Percentiles rank a stretch among this genome's conserved stretches.
These are phyloP conservation scores for Rachycentron canadum DNA, from an alignment of 2,797 vertebrate species.

Conservation along the genomic window DNA sequence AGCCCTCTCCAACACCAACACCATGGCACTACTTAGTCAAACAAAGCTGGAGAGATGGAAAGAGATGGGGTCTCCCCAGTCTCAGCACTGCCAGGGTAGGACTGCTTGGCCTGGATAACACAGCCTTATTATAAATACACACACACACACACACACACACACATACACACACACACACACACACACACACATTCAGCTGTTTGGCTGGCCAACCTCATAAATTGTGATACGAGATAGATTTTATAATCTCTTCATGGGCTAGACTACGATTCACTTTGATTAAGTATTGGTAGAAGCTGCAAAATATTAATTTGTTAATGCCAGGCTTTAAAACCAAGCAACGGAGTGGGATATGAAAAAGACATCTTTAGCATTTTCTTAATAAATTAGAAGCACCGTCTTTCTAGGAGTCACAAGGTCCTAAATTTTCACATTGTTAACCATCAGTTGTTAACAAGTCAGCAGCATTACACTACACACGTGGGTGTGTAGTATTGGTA, in stretches of 20 bases:
- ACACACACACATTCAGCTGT: constrained; percentile 51
- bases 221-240: constrained; percentile 41
- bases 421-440: constrained; percentile 4
- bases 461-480: neutral
- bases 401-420: neutral
- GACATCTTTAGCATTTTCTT: neutral
- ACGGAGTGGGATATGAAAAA: constrained; percentile 21
- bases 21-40: constrained; percentile 81
- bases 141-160: constrained; percentile 21
- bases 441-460: neutral
- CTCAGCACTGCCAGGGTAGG: constrained; percentile 68
- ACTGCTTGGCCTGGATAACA: constrained; percentile 67
- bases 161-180: constrained; percentile 7
- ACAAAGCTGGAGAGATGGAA: constrained; percentile 82
- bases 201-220: constrained; percentile 27
- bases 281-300: constrained; percentile 33
- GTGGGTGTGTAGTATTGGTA: neutral
- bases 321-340: constrained; percentile 10
- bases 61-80: constrained; percentile 74
- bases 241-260: constrained; percentile 34
- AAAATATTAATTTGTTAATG: constrained; percentile 42
- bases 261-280: constrained; percentile 29
- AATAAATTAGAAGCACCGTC: constrained; percentile 14
- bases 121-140: constrained; percentile 56
- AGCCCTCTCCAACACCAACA: constrained; percentile 79